Evolutionary conservation across 2,113 vertebrate genomes (phyloP).

Genomic region (Eleginops maclovinus): DNA sequence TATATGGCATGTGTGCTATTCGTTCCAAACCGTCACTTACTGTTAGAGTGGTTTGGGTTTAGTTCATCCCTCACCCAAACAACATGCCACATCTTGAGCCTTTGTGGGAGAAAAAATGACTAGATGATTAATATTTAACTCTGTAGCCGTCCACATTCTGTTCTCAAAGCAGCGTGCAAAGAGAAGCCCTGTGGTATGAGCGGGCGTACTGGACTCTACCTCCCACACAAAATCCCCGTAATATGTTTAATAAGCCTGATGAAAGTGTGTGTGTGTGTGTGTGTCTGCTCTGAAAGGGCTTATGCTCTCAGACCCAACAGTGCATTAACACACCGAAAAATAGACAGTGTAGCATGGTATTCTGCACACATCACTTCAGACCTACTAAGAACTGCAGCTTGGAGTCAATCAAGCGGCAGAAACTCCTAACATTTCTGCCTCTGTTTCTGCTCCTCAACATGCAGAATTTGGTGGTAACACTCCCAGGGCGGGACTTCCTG

Average conservation of each 20-base stretch:
- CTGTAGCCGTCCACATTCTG: conserved; percentile 46
- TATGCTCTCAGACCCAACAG: conserved; percentile 42
- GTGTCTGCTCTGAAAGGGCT: conserved; percentile 39
- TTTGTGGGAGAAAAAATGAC: conserved; percentile 33
- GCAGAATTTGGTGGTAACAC: conserved; percentile 72
- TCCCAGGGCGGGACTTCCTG: conserved; percentile 83
- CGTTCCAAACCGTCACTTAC: background rate
- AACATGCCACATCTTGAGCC: conserved; percentile 31
- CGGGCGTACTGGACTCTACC: conserved; percentile 19
- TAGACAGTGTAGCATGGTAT: background rate
- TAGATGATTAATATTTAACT: conserved; percentile 30
- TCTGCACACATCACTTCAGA: background rate
- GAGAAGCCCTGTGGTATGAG: conserved; percentile 40
- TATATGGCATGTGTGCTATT: background rate
- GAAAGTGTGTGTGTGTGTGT: conserved; percentile 29
- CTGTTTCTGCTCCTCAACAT: conserved; percentile 35
- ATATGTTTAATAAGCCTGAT: conserved; percentile 57
- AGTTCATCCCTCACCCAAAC: conserved; percentile 36
- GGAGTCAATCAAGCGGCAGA: background rate
- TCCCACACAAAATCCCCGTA: conserved; percentile 51
- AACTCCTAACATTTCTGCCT: conserved; percentile 11
- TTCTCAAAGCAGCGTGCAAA: conserved; percentile 30
- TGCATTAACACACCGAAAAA: conserved; percentile 3
- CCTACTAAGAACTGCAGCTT: background rate
- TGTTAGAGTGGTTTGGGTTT: conserved; percentile 29